Conservation (phyloP, 2,797 vertebrate species). For the Calcarius lapponicus region DNA sequence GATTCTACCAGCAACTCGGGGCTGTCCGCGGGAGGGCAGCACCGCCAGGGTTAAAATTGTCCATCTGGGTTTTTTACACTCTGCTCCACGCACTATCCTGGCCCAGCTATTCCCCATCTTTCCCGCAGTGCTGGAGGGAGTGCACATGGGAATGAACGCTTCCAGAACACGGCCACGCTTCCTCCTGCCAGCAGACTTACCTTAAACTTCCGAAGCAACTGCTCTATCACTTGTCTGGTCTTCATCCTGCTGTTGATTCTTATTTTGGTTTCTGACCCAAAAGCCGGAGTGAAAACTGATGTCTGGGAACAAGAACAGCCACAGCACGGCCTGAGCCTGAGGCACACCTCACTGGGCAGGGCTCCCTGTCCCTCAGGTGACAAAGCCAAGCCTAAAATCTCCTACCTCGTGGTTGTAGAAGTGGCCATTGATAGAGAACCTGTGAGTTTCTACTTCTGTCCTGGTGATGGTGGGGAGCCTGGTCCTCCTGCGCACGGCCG, state of each 20-base stretch:
- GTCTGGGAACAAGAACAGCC: slow-evolving; percentile 77
- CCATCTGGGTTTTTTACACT: accelerated
- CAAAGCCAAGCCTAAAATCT: too few species aligned
- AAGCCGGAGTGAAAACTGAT: slow-evolving; percentile 89
- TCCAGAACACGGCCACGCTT: accelerated
- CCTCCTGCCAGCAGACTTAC: slow-evolving; percentile 53
- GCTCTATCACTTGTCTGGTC: slow-evolving; percentile 88
- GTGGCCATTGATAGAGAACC: slow-evolving; percentile 93
- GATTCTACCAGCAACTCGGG: background rate
- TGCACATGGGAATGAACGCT: accelerated
- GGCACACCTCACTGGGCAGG: background rate
- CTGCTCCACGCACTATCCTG: accelerated
- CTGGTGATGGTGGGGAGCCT: slow-evolving; percentile 65
- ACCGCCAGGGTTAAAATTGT: too few species aligned
- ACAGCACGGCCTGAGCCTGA: accelerated
- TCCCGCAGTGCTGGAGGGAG: accelerated
- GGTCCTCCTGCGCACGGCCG: slow-evolving; percentile 80
- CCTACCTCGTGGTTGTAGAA: slow-evolving; percentile 85
- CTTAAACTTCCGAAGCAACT: slow-evolving; percentile 93
- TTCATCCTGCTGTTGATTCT: slow-evolving; percentile 87
- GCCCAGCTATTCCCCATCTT: background rate
- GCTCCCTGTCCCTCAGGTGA: background rate
- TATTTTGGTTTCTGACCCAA: slow-evolving; percentile 90
- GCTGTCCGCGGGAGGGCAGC: too few species aligned
- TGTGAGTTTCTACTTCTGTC: slow-evolving; percentile 76